phyloP scores from a whole-genome alignment of 2,797 vertebrate genomes.

The Rhinoraja longicauda region DNA sequence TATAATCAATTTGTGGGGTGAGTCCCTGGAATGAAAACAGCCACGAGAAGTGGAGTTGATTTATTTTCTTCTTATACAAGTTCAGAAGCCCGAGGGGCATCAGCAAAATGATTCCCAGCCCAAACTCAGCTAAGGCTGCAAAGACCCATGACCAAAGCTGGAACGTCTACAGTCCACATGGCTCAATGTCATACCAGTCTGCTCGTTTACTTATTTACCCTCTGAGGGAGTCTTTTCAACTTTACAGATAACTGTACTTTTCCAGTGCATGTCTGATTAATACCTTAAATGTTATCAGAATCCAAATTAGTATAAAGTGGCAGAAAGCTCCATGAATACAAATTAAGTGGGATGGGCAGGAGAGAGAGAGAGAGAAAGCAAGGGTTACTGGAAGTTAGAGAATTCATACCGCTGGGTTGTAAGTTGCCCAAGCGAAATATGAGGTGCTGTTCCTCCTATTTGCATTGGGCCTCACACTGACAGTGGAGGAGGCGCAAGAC shows the following conservation, averaged over 20 bases:
- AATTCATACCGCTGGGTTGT: too few species aligned
- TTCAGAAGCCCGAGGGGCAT: background rate
- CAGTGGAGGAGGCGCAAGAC: too few species aligned
- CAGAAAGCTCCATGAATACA: background rate
- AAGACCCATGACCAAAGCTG: background rate
- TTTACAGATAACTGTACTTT: background rate
- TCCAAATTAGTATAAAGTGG: background rate
- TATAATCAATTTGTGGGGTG: background rate
- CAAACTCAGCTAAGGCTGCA: background rate
- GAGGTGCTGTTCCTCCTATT: too few species aligned
- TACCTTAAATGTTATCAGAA: background rate
- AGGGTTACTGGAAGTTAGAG: too few species aligned
- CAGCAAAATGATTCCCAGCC: background rate
- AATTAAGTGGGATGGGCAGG: too few species aligned
- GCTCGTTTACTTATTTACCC: too few species aligned
- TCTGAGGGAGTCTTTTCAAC: background rate
- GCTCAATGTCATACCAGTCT: background rate
- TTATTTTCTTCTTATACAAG: background rate
- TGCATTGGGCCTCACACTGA: too few species aligned
- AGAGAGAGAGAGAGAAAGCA: too few species aligned
- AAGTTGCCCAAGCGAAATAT: too few species aligned
- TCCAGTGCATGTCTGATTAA: background rate
- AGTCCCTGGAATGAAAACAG: background rate
- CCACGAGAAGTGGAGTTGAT: background rate
- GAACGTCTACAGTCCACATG: too few species aligned